Evolutionary conservation across 2,888 invertebrate genomes (phyloP), one percentile per base, ranked within the genome.

Genomic region (Plebejus melissa): DNA sequence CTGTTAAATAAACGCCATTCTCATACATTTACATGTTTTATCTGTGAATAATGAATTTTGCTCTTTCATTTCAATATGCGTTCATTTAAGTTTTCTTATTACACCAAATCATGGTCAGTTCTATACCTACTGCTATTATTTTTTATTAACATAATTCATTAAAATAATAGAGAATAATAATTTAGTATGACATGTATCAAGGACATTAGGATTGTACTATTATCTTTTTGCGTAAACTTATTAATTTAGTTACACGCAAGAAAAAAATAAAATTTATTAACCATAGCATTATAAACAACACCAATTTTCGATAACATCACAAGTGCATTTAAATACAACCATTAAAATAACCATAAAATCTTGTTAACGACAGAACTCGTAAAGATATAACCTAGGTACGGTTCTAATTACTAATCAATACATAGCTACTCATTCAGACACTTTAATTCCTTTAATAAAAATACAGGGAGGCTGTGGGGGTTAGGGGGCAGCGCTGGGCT

Each of bases 401-500:
- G 76, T 83, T 83, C 88, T 91, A 91, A 92, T 92, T 91, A 90
- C 91, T 91, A 90, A 65, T 65, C 65, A 65, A 89, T 89, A 91
- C 86, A 87, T 84, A 86, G 83, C 79, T 85, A 86, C 86, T 88
- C 86, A 91, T 89, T 89, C 90, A 88, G 87, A 90, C 88, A 87
- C 87, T 86, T 90, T 92, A 91, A 93, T 93, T 90, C 91, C 86
- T 88, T 92, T 92, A 91, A 86, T 93, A 92, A 93, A 93, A 92
- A 92, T 88, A 91, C 88, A 88, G 87, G 85, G 87, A 88, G 88
- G 85, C 84, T 85, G 86, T 85, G 86, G 80, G 85, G 82, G 77
- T 82, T 83, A 80, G 83, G 88, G 86, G 83, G 86, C 80, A 87
- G 90, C 88, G 87, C 87, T 88, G 89, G 90, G 90, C 91, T 88